Evolutionary conservation across 2,113 vertebrate species (phyloP).

Genomic region (Hemibates koningsi): DNA sequence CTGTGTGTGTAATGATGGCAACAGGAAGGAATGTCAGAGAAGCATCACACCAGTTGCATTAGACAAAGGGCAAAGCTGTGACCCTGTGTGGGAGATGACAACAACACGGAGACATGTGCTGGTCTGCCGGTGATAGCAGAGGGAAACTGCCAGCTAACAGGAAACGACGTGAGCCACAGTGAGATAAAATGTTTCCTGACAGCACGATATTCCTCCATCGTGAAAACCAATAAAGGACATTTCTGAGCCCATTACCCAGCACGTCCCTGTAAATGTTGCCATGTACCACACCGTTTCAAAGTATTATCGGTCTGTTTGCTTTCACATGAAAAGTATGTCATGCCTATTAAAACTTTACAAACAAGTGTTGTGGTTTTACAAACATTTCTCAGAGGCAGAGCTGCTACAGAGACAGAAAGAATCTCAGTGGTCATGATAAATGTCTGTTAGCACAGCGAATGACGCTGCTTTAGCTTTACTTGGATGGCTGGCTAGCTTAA

Average conservation of each 20-base stretch:
- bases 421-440: background rate
- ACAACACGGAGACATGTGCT: slow-evolving; percentile 42
- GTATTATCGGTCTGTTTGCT: background rate
- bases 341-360: background rate
- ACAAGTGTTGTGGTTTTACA: background rate
- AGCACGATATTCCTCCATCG: background rate
- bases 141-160: slow-evolving; percentile 9
- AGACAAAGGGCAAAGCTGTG: slow-evolving; percentile 32
- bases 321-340: background rate
- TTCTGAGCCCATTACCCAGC: background rate
- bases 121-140: background rate
- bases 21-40: slow-evolving; percentile 51
- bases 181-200: background rate
- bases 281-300: background rate
- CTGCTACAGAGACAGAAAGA: background rate
- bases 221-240: background rate
- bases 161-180: background rate
- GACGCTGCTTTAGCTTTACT: background rate
- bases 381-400: background rate
- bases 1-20: slow-evolving; percentile 36
- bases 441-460: background rate
- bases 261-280: background rate
- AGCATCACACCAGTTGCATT: slow-evolving; percentile 22
- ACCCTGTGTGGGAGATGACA: slow-evolving; percentile 42
- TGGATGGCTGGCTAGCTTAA: background rate